Conservation (phyloP, 2,797 vertebrate species). For the Myoxocephalus aenaeus region DNA sequence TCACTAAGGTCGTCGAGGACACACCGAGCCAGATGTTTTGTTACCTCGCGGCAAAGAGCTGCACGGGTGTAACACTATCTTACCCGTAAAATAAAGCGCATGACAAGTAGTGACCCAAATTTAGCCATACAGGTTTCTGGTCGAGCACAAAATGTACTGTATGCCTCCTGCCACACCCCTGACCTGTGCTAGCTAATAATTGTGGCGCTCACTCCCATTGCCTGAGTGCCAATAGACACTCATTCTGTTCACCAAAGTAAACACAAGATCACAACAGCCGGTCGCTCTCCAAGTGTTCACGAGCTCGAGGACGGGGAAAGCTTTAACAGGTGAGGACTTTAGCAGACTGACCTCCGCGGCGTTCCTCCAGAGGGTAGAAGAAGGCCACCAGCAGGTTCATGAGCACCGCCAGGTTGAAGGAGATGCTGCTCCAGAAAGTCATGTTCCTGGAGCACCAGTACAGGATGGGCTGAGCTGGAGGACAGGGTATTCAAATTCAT, state of each 20-base stretch:
- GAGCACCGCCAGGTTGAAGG: slow-evolving; percentile 98
- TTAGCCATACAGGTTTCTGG: slow-evolving; percentile 4
- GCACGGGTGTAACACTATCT: background rate
- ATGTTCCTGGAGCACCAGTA: slow-evolving; percentile 99
- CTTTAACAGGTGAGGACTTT: background rate
- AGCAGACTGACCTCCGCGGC: slow-evolving; percentile 89
- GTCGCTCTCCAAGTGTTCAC: background rate
- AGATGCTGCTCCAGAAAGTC: slow-evolving; percentile 99
- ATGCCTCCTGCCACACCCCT: slow-evolving; percentile 17
- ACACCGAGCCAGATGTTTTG: background rate
- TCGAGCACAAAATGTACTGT: slow-evolving; percentile 14
- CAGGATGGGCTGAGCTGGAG: slow-evolving; percentile 94
- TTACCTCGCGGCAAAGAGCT: background rate
- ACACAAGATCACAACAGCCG: slow-evolving; percentile 5
- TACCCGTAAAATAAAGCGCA: background rate
- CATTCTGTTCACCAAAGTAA: slow-evolving; percentile 31
- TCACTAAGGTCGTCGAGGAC: background rate
- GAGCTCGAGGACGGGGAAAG: background rate
- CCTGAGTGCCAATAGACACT: slow-evolving; percentile 35
- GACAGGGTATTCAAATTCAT: slow-evolving; percentile 24
- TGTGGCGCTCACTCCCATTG: slow-evolving; percentile 38
- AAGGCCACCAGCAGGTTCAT: slow-evolving; percentile 99
- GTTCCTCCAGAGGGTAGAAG: slow-evolving; percentile 96
- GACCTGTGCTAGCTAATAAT: slow-evolving; percentile 20
- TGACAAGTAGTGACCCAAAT: slow-evolving; percentile 5